Conservation (phyloP, 2,113 vertebrate genomes). For the Platichthys flesus region DNA sequence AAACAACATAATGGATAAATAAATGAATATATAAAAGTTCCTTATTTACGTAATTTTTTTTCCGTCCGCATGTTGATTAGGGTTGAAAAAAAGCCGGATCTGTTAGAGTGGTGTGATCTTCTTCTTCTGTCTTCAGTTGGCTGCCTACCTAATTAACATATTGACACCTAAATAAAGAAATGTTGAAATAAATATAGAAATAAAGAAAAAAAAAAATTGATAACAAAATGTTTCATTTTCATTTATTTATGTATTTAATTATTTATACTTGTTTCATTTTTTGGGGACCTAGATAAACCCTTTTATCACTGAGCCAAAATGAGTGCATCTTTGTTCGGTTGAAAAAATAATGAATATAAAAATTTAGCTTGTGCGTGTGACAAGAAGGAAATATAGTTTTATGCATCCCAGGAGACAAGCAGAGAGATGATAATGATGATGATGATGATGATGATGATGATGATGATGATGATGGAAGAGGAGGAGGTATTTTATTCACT, state of each 20-base stretch:
- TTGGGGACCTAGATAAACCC: no score
- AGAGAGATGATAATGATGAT: conserved; percentile 10
- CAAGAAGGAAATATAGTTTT: conserved; percentile 21
- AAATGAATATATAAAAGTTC: no score
- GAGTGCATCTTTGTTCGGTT: not conserved
- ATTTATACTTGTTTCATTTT: not conserved
- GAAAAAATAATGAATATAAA: not conserved
- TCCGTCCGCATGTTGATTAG: no score
- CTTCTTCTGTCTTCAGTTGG: no score
- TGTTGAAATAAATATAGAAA: not conserved
- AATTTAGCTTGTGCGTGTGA: not conserved
- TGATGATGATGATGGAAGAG: conserved; percentile 39
- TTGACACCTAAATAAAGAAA: no score
- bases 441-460: conserved; percentile 30
- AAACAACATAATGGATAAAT: no score
- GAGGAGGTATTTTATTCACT: conserved; percentile 57
- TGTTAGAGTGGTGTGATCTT: no score
- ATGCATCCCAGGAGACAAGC: conserved; percentile 15
- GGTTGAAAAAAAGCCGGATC: no score
- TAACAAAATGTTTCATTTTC: not conserved
- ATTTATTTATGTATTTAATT: not conserved
- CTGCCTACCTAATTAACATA: no score
- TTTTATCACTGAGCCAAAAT: not conserved
- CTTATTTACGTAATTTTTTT: no score
- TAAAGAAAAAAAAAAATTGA: not conserved